Conservation (phyloP, 1,140 invertebrate genomes). For the Calycopis cecrops region DNA sequence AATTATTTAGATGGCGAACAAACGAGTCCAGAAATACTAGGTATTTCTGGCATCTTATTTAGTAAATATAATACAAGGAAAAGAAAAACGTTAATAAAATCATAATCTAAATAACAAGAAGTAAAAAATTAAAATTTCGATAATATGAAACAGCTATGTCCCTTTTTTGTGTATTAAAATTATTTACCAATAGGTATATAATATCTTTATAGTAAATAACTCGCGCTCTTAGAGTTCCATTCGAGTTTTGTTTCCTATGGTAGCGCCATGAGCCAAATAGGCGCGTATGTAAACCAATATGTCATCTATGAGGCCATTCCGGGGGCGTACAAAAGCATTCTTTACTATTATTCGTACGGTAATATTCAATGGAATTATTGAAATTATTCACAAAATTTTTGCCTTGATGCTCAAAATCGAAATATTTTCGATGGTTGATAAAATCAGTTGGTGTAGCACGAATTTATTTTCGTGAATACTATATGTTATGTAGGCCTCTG, state of each 20-base stretch:
- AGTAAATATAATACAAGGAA: too few relatives aligned
- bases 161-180: too few relatives aligned
- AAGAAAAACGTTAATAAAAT: too few relatives aligned
- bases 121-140: too few relatives aligned
- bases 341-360: constrained; percentile 49
- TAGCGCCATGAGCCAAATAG: constrained; percentile 19
- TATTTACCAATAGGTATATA: too few relatives aligned
- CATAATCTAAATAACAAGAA: too few relatives aligned
- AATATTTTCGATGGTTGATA: constrained; percentile 13
- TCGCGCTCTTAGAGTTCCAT: not conserved
- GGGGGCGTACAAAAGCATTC: constrained; percentile 52
- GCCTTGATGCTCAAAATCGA: constrained; percentile 32
- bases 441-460: constrained; percentile 23
- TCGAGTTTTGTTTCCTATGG: constrained; percentile 15
- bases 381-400: constrained; percentile 54
- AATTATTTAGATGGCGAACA: too few relatives aligned
- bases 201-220: too few relatives aligned
- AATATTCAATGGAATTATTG: constrained; percentile 55
- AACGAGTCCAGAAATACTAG: too few relatives aligned
- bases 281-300: constrained; percentile 46
- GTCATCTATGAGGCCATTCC: constrained; percentile 38
- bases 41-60: too few relatives aligned
- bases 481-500: too few relatives aligned
- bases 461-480: not conserved
- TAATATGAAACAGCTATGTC: too few relatives aligned